Evolutionary conservation across 2,888 invertebrate species (phyloP), one percentile per base, ranked within the genome.

Genomic region (Liodrosophila aerea): DNA sequence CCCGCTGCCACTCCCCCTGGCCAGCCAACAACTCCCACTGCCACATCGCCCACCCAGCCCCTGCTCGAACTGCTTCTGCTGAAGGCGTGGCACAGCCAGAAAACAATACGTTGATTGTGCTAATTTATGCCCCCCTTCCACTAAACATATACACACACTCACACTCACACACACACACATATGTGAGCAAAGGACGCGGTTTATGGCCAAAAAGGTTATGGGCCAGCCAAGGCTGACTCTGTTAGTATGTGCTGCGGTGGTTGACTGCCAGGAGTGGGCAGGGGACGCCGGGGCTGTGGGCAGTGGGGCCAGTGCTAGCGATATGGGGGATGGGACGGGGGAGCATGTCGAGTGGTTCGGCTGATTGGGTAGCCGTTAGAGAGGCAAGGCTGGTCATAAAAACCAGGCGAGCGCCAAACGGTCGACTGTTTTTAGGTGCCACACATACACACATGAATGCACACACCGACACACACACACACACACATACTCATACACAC

Each of bases 91-190:
- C 72, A 59, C 61, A 54, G 63, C 53, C 63, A 53, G 74, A 80
- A 80, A 80, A 80, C 80, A 80, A 80, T 85, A 80, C 80, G 85
- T 85, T 85, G 85, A 80, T 80, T 80, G 85, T 85, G 85, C 80
- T 80, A 85, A 80, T 80, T 85, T 80, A 80, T 80, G 80, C 85
- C 80, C 54, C 71, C 63, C 47, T 18, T 37, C 27, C 46, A 43
- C 43, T 12, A 34, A 12, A 11, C 49, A 22, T 29, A 22, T 29
- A 15, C 18, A 15, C 15, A 13, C 29, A 22, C 41, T 22, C 30
- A 16, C 40, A 40, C 15, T 27, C 22, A 33, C 43, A 45, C 31
- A 51, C 37, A 63, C 13, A 61, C 31, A 56, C 12, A 60, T 30
- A 64, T 53, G 49, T 43, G 66, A 52, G 67, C 54, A 56, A 53